Evolutionary conservation across 92 coral and sea anemone species (phyloP), one percentile per base, ranked within the genome.

Genomic region (Porites divaricata): DNA sequence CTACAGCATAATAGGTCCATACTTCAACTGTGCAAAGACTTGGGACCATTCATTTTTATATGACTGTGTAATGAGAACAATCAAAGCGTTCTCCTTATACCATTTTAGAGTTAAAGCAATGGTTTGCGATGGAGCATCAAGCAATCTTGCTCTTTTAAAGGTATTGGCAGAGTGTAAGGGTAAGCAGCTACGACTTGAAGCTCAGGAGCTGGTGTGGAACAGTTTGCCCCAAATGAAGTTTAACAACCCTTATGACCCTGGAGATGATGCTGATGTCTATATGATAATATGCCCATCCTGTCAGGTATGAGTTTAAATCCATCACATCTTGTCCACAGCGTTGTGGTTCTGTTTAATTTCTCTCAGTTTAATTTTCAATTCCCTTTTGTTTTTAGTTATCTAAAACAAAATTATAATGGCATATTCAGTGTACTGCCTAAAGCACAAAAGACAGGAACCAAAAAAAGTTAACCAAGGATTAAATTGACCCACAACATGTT

Each of bases 1-100:
- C 15, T 69, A 77, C 84, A 77, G 89, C 72, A 78, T 85, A 8
- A 77, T 77, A 28, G 89, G 89, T 41, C 89, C 84, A 2, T 52
- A 85, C 56, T 85, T 85, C 26, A 65, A 28, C 28, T 77, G 79
- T 22, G 84, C 63, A 2, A 66, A 64, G 25, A 53, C 89, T 9
- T 85, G 84, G 78, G 76, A 85, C 57, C 89, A 85, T 19, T 66
- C 69, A 7, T 77, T 76, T 58, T 28, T 77, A 7, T 77, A 22
- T 65, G 89, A 67, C 25, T 76, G 83, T 53, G 83, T 77, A 1
- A 67, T 78, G 70, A 28, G 83, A 59, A 76, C 78, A 22, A 17
- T 85, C 57, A 77, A 78, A 61, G 17, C 78, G 61, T 85, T 85
- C 61, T 49, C 76, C 2, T 52, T 77, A 10, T 77, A 76, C 48